Evolutionary conservation across 2,888 invertebrate genomes (phyloP), one percentile per base, ranked within the genome.

Genomic region (Esperia sulphurella): DNA sequence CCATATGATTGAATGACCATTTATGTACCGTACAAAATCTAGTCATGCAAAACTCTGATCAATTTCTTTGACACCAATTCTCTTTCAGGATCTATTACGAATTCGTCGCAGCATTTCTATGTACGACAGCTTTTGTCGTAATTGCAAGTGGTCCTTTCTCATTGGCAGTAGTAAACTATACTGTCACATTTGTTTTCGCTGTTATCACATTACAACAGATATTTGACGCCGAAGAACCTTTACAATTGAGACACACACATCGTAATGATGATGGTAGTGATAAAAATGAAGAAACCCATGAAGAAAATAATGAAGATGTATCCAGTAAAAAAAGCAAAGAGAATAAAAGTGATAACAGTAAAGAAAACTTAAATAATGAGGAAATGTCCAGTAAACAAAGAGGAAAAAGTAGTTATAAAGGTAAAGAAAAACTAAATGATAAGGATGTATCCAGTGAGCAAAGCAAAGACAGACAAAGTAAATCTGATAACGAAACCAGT

Each of bases 101-200:
- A 14, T 63, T 73, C 30, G 57, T 92, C 1, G 71, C 88, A 14
- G 68, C 86, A 8, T 53, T 92, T 13, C 65, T 93, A 12, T 92
- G 92, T 53, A 67, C 83, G 0, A 75, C 91, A 61, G 91, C 92
- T 12, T 78, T 92, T 7, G 68, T 91, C 21, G 84, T 91, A 43
- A 70, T 94, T 51, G 80, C 92, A 6, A 89, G 92, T 54, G 92
- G 92, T 2, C 92, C 93, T 14, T 83, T 92, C 43, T 91, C 92
- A 0, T 65, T 94, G 6, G 91, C 91, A 57, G 81, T 92, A 12
- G 82, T 94, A 7, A 92, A 92, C 63, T 92, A 91, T 62, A 80
- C 92, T 29, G 79, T 94, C 40, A 82, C 92, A 12, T 71, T 83
- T 6, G 85, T 91, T 55, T 91, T 93, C 60, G 70, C 82, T 3